Conservation (phyloP, 2,113 vertebrate genomes). For the Antigone vipio region DNA sequence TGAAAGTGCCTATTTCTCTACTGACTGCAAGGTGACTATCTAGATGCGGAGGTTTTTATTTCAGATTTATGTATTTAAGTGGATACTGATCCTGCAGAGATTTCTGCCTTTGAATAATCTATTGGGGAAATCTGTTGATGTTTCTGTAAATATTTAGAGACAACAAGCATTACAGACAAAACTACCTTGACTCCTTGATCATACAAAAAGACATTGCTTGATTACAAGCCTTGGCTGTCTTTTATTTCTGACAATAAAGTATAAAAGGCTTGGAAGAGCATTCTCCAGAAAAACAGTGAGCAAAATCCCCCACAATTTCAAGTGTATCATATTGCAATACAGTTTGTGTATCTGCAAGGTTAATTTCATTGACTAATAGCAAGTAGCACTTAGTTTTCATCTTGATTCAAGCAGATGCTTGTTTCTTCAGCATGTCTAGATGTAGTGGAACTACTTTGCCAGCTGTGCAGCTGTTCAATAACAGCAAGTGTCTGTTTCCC, state of each 20-base stretch:
- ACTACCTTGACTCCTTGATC: neutral
- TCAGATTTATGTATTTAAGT: neutral
- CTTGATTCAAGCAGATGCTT: neutral
- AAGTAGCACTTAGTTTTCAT: neutral
- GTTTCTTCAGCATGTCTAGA: neutral
- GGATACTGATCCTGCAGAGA: neutral
- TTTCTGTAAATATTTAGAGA: neutral
- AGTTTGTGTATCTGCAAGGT: neutral
- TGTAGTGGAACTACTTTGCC: neutral
- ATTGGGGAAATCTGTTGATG: neutral
- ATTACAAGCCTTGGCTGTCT: neutral
- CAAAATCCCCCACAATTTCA: neutral
- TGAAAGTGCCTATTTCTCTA: neutral
- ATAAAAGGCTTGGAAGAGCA: neutral
- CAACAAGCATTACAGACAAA: neutral
- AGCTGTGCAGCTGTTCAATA: neutral
- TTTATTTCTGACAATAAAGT: neutral
- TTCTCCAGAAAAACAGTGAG: neutral
- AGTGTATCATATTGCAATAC: neutral
- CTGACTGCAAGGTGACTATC: neutral
- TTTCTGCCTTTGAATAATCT: neutral
- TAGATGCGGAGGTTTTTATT: neutral
- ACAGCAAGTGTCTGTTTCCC: neutral
- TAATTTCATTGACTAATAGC: neutral
- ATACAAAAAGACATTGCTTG: neutral